Base-by-base conservation (phyloP, 1,140 invertebrate genomes). In the Drosophila kurseongensis region DNA sequence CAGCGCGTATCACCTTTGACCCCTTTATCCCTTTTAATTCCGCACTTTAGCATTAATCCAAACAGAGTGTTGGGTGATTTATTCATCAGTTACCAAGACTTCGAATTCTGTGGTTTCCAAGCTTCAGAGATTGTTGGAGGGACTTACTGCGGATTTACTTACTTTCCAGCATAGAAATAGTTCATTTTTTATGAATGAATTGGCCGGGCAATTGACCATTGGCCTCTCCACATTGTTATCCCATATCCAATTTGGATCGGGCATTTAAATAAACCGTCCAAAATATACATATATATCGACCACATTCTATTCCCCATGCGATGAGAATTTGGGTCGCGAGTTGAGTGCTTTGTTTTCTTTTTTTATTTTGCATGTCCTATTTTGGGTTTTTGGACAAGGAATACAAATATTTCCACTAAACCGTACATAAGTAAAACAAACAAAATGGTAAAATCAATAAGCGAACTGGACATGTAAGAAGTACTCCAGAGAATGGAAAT, bases 41-140 rank as follows among this genome's bases (percentile, higher is more conserved):
- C 13, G 27, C 18, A 44, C 9, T 18, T 69, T 50, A 23, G 45
- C 77, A 69, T 75, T 83, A 72, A 75, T 61, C 75, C 75, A 63
- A 76, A 74, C 73, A 60, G 73, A 78, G 74, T 67, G 35, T 36
- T 66, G 78, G 58, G 42, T 59, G 56, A 75, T 51, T 71, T 56
- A 62, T 80, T 59, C 68, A 74, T 48, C 61, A 58, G 67, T 48
- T 60, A 40, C 52, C 50, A 54, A 61, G 74, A 63, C 74, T 69
- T 0, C 6, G 12, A 12, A 27, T 16, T 14, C n/a, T 50, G 67
- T 23, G 67, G 67, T 57, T 48, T 12, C 10, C 7, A 13, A 57
- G 9, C 5, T 27, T 23, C 23, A 27, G 10, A 23, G 48, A 16
- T 60, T 10, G 18, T 59, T 36, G 12, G 13, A 8, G 14, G 18